Conservation (phyloP, 1,140 invertebrate genomes). For the Ostrea edulis region DNA sequence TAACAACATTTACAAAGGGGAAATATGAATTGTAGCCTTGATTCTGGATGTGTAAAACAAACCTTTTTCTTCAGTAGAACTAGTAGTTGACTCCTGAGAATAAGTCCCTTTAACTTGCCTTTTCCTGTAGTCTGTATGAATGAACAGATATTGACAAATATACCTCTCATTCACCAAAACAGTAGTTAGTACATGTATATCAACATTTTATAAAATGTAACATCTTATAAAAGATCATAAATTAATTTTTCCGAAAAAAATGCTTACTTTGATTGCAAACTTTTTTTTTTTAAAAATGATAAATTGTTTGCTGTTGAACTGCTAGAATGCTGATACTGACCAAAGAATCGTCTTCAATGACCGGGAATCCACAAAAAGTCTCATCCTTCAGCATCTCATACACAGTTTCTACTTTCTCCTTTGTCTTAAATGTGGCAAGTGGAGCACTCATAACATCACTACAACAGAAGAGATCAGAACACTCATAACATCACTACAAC, state of each 20-base stretch:
- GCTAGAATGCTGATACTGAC: constrained; percentile 42
- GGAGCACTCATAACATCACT: constrained; percentile 88
- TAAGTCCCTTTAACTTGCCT: constrained; percentile 75
- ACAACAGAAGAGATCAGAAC: constrained; percentile 46
- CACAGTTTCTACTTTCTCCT: constrained; percentile 90
- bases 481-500: too few relatives aligned
- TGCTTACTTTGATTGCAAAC: too few relatives aligned
- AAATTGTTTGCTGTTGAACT: not conserved
- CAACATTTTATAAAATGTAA: too few relatives aligned
- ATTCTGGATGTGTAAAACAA: constrained; percentile 40
- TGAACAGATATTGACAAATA: constrained; percentile 56
- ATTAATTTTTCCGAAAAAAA: too few relatives aligned
- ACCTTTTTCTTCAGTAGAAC: constrained; percentile 84
- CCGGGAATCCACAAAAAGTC: constrained; percentile 95
- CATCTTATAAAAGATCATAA: too few relatives aligned
- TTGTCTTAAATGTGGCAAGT: constrained; percentile 88
- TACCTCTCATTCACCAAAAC: not conserved
- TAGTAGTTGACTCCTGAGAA: constrained; percentile 77
- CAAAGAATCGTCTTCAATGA: constrained; percentile 82
- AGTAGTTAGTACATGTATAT: too few relatives aligned
- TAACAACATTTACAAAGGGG: too few relatives aligned
- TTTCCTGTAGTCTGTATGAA: constrained; percentile 63
- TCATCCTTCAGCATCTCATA: constrained; percentile 89
- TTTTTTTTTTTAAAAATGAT: not conserved
- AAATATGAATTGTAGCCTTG: too few relatives aligned